Evolutionary conservation across 1,140 invertebrate species (phyloP), one percentile per base, ranked within the genome.

Genomic region (Calosoma granatense): DNA sequence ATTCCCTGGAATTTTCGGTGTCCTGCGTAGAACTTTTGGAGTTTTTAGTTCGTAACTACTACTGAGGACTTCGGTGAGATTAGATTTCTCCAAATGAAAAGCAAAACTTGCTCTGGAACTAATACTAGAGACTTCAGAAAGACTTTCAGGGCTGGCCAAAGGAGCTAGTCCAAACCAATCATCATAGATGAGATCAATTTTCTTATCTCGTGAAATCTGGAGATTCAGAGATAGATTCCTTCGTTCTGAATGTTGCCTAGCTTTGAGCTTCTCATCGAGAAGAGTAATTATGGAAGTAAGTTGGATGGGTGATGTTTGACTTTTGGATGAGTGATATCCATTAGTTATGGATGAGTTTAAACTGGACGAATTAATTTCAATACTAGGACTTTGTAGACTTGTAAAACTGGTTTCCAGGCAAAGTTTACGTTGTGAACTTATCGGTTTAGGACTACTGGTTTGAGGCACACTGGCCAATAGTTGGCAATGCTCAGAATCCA

Each of bases 111-210:
- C 72, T 58, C 76, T 68, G 6, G 78, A 80, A 57, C 75, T 77
- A 22, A 81, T 82, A 61, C 81, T 84, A 0, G 87, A 90, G 2
- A 87, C 79, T 69, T 92, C 88, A 0, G 88, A 91, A 1, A 92
- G 68, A 1, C 87, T 91, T 69, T 94, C 90, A 1, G 90, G 90
- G 21, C 88, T 89, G 1, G 90, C 90, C 19, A 94, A 67, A 0
- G 90, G 90, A 0, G 90, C 90, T 19, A 84, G 71, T 1, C 80
- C 79, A 61, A 80, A 78, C 77, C 82, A 84, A 62, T 85, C 82
- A 54, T 82, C 80, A 59, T 79, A 76, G 19, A 80, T 71, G 3
- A 79, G 63, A 60, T 81, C 78, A 1, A 78, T 64, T 43, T 70
- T 65, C 20, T 58, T 63, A 53, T 53, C 57, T 69, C n/a, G 68